A percentile compares a stretch with the other conserved stretches of the same genome.
Conservation (phyloP, 2,888 invertebrate species). For the Branchipolynoe longqiensis region DNA sequence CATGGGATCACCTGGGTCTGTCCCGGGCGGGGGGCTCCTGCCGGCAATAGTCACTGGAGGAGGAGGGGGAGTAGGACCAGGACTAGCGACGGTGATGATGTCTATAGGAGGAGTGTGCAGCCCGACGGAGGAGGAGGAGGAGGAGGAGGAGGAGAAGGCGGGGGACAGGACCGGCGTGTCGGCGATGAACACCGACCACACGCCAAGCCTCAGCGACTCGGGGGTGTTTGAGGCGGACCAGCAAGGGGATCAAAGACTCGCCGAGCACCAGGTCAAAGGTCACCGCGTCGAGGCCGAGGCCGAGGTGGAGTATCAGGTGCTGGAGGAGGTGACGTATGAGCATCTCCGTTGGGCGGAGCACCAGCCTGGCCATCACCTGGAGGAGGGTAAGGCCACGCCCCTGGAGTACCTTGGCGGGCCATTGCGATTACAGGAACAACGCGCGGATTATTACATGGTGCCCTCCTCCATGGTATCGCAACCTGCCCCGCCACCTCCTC, state of each 20-base stretch:
- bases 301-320: slow-evolving; percentile 23
- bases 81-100: no score
- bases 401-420: slow-evolving; percentile 21
- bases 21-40: slow-evolving; percentile 1
- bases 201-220: slow-evolving; percentile 11
- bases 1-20: slow-evolving; percentile 34
- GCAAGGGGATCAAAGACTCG: neutral
- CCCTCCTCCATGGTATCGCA: neutral
- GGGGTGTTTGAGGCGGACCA: slow-evolving; percentile 18
- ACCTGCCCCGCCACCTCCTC: no score
- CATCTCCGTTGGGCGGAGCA: slow-evolving; percentile 16
- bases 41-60: no score
- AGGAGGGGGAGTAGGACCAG: no score
- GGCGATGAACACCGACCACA: neutral
- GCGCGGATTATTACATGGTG: neutral
- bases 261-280: slow-evolving; percentile 30
- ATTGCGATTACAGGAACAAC: slow-evolving; percentile 3
- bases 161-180: neutral
- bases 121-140: neutral
- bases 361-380: no score
- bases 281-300: neutral
- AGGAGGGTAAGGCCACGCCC: no score
- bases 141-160: no score
- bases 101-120: no score
- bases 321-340: slow-evolving; percentile 25